phyloP scores from a whole-genome alignment of 2,797 vertebrate genomes.

The Enteromius trimaculatus region DNA sequence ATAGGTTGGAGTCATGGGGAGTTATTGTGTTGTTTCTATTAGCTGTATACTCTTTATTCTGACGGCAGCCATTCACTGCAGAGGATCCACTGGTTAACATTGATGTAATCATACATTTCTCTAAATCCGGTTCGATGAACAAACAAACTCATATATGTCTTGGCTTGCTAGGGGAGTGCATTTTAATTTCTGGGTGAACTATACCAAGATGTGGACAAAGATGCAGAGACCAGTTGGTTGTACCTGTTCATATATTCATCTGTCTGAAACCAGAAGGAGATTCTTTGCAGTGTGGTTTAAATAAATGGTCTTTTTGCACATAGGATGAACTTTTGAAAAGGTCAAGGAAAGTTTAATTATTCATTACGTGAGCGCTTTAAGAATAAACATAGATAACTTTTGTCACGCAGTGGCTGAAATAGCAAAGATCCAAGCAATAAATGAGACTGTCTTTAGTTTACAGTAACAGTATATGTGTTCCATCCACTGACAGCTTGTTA shows the following conservation, averaged over 20 bases:
- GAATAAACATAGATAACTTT: neutral
- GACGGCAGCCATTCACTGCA: neutral
- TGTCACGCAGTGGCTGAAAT: neutral
- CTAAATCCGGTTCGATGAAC: neutral
- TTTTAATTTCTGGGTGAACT: neutral
- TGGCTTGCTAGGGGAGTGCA: neutral
- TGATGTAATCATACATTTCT: neutral
- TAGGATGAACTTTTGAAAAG: neutral
- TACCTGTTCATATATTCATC: neutral
- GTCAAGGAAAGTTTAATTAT: neutral
- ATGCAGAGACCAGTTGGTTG: neutral
- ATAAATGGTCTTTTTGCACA: neutral
- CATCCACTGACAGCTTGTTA: neutral
- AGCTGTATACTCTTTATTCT: too few species aligned
- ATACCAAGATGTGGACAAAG: neutral
- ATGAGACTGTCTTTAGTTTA: neutral
- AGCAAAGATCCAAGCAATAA: neutral
- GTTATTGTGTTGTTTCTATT: neutral
- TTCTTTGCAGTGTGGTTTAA: neutral
- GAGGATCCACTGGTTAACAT: neutral
- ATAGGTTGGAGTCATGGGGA: neutral
- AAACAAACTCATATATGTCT: neutral
- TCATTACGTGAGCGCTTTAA: neutral
- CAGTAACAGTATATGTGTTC: neutral
- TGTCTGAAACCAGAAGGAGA: neutral